Evolutionary conservation across 2,888 invertebrate species (phyloP).

Genomic region (Pyrocoelia pectoralis): DNA sequence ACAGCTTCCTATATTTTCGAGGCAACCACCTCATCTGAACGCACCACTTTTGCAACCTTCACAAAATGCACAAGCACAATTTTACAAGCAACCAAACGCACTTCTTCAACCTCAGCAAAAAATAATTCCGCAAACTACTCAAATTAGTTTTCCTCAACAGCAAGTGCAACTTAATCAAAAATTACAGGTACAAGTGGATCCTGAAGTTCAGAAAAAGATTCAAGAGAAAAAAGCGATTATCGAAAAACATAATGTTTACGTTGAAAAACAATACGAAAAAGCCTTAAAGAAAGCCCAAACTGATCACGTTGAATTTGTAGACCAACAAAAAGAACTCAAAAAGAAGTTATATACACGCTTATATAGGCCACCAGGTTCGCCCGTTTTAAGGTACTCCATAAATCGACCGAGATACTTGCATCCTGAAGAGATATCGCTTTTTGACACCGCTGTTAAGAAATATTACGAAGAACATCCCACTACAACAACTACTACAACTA

Average conservation of each 20-base stretch:
- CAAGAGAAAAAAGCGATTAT: constrained; percentile 76
- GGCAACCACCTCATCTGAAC: constrained; percentile 7
- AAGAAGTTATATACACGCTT: constrained; percentile 61
- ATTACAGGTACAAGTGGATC: constrained; percentile 50
- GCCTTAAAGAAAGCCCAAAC: constrained; percentile 79
- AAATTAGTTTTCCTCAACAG: constrained; percentile 51
- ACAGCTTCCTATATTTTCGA: constrained; percentile 18
- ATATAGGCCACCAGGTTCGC: constrained; percentile 52
- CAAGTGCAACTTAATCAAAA: constrained; percentile 38
- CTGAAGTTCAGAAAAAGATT: constrained; percentile 71
- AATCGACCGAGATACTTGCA: constrained; percentile 62
- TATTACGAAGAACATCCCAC: constrained; percentile 76
- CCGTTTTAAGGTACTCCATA: constrained; percentile 47
- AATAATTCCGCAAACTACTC: constrained; percentile 55
- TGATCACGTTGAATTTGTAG: constrained; percentile 74
- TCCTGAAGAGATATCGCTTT: constrained; percentile 71
- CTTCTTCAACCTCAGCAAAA: constrained; percentile 12
- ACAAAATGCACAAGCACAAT: constrained; percentile 32
- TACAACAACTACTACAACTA: constrained; percentile 72
- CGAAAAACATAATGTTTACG: constrained; percentile 78
- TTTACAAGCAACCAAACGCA: constrained; percentile 15
- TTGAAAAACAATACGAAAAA: constrained; percentile 81
- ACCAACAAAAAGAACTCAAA: constrained; percentile 73
- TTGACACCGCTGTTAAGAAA: constrained; percentile 71
- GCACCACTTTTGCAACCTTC: constrained; percentile 18